Evolutionary conservation across 2,797 vertebrate genomes (phyloP), one percentile per base, ranked within the genome.

Genomic region (Helicolenus hilgendorfi): DNA sequence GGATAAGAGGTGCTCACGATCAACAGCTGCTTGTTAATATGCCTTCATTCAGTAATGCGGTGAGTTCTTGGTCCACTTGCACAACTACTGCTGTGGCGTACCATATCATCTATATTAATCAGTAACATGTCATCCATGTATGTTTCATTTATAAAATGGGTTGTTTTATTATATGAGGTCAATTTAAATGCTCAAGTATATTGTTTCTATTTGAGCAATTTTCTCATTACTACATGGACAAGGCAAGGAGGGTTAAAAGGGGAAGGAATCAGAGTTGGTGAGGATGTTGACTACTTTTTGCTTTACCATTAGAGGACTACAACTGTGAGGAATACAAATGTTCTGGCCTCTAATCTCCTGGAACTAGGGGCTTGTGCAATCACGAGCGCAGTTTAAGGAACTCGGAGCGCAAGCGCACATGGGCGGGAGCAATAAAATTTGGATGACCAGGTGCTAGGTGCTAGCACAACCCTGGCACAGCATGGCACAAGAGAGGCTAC

Each of bases 11-110:
- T 35, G 41, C 24, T 84, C 15, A 59, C 55, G 45, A 80, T 76
- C 1, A 77, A 69, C 38, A 65, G 5, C 36, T 20, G 22, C n/a
- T 84, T 38, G 4, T 89, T 73, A 69, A 77, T 11, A 35, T 60
- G 45, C 65, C 60, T 45, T 75, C 53, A 88, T 89, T 93, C 72
- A 87, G 80, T 85, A 91, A 31, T 87, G 80, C 89, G 85, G 82
- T 88, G 87, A 91, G 56, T 79, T 89, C 2, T 73, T 64, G 5
- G 14, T 60, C 24, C 3, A 27, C 65, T 55, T 33, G 71, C 41
- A 62, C 5, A 24, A 41, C 15, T 20, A 29, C 2, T 38, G 2
- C 11, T 41, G 31, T 20, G 20, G 35, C 24, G 62, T 41, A 36
- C n/a, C 38, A 11, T 76, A 62, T 33, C 4, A 65, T 20, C 5